A percentile compares a stretch with the other conserved stretches of the same genome.
These are phyloP conservation scores for Heliothis virescens DNA, from an alignment of 1,140 invertebrate species.

Conservation along the genomic window DNA sequence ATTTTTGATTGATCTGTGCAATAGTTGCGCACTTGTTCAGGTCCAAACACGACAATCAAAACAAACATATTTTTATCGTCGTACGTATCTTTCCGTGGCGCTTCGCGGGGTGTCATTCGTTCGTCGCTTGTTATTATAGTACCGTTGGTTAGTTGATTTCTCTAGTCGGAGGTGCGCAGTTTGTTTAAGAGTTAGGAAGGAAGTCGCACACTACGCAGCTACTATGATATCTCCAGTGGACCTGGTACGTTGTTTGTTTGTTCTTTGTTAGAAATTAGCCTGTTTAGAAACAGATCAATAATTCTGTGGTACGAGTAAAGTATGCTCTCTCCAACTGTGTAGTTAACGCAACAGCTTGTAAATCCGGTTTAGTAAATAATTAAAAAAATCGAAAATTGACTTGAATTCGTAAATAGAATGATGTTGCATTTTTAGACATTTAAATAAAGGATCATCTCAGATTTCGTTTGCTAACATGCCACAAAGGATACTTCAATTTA, in stretches of 20 bases:
- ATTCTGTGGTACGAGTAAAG: neutral
- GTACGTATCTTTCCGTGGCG: conserved; percentile 28
- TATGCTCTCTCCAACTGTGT: no score
- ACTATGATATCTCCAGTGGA: conserved; percentile 58
- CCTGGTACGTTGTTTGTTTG: conserved; percentile 52
- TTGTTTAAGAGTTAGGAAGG: conserved; percentile 32
- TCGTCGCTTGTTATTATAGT: conserved; percentile 37
- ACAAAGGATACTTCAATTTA: no score
- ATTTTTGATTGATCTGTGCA: conserved; percentile 40
- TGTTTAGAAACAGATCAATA: neutral
- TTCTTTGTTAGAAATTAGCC: neutral
- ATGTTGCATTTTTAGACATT: no score
- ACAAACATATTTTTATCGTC: conserved; percentile 63
- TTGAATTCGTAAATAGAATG: no score
- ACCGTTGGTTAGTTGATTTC: conserved; percentile 42
- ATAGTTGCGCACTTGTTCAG: conserved; percentile 43
- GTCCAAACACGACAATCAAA: conserved; percentile 57
- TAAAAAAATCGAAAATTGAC: no score
- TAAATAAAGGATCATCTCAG: no score
- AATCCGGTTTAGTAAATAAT: no score
- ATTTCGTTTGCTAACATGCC: no score
- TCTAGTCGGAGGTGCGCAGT: conserved; percentile 54
- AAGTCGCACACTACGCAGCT: conserved; percentile 30
- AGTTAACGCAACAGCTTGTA: no score
- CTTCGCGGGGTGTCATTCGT: conserved; percentile 19